Base-by-base conservation (phyloP, 92 coral and sea anemone species). In the Umimayanthus kanabou region DNA sequence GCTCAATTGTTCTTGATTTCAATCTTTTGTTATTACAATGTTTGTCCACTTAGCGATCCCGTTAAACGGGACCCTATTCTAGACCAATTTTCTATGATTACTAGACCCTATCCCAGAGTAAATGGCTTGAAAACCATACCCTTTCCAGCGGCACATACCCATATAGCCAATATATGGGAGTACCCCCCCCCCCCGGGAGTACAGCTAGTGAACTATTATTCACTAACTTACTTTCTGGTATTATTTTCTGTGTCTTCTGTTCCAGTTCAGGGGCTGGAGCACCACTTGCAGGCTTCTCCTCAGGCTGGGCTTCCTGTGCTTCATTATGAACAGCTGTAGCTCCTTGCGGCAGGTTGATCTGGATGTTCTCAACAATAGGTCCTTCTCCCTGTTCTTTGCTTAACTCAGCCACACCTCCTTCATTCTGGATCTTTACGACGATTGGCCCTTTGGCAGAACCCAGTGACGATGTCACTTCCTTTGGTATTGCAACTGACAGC, bases 371-470 rank as follows among this genome's bases (percentile, higher is more conserved):
- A 69, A 91, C 82, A 87, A 95, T 92, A 39, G 98, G 98, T 0
- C 94, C 96, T n/a, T 93, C 77, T 3, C 80, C 89, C 58, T 87
- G 43, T n/a, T 91, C 94, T 72, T 91, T 92, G 30, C 92, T 89
- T 55, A 93, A 75, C 50, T 89, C 92, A 18, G 94, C 96, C 20
- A 93, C 90, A 4, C 98, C 96, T 18, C 95, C 95, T 74, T 95
- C 98, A 29, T 92, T 94, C 66, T 94, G 91, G n/a, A 95, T 95
- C 90, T 92, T 95, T 26, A 95, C 95, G 37, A 95, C 85, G 8
- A 95, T 95, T 53, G 98, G 98, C 76, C 94, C 94, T 42, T 93
- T 88, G 83, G 93, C 91, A n/a, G 93, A 88, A 80, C 92, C 89
- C 2, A 95, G 93, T 25, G 95, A 92, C 78, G 95, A 88, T 0